Conservation (phyloP, 2,888 invertebrate genomes). For the Emmelina monodactyla region DNA sequence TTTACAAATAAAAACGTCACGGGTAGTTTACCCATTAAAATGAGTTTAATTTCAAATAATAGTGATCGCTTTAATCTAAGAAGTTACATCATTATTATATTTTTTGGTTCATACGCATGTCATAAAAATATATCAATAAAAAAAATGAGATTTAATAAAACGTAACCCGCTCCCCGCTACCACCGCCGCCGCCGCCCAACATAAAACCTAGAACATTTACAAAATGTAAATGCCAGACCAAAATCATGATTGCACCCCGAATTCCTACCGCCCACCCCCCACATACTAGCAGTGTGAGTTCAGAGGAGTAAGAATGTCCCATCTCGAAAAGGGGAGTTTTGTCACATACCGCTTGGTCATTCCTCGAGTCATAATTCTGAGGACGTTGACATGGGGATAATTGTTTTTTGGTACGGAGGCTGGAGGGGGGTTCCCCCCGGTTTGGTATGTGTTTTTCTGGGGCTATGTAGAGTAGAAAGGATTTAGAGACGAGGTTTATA, state of each 20-base stretch:
- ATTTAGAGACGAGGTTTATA: too few relatives aligned
- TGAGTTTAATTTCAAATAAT: too few relatives aligned
- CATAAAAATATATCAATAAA: too few relatives aligned
- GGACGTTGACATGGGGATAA: conserved; percentile 31
- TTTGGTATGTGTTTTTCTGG: background rate
- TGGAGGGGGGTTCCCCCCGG: conserved; percentile 13
- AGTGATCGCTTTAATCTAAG: too few relatives aligned
- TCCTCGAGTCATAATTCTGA: conserved; percentile 46
- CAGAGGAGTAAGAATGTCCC: conserved; percentile 10
- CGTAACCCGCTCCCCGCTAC: background rate
- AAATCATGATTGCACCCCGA: conserved; percentile 33
- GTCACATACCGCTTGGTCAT: conserved; percentile 59
- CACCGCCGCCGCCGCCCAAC: background rate
- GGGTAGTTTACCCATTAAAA: too few relatives aligned
- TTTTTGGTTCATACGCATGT: too few relatives aligned
- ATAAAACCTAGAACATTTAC: conserved; percentile 15
- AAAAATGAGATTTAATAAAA: too few relatives aligned
- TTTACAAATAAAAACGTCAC: too few relatives aligned
- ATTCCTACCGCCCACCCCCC: conserved; percentile 20
- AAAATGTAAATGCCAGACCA: conserved; percentile 21
- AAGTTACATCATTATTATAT: too few relatives aligned
- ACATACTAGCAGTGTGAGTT: background rate
- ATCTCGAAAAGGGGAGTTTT: conserved; percentile 30
- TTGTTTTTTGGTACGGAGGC: too few relatives aligned
- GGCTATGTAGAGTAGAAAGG: too few relatives aligned